Percentiles rank a stretch among this genome's conserved stretches.
Evolutionary conservation across 2,113 vertebrate species (phyloP).

Genomic region (Datnioides undecimradiatus): DNA sequence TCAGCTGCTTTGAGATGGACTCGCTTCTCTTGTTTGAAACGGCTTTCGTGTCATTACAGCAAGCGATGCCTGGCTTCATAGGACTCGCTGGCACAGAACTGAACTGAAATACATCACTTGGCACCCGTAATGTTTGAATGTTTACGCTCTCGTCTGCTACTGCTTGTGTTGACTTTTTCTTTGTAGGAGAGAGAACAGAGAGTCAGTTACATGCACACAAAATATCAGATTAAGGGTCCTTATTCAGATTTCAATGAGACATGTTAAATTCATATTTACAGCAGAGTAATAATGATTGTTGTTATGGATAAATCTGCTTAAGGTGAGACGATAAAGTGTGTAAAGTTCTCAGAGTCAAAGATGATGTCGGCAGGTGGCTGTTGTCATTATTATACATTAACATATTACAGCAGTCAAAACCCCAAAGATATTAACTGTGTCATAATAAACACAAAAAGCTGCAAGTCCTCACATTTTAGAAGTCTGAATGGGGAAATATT

Average conservation of each 20-base stretch:
- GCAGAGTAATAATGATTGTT: background rate
- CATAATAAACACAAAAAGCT: background rate
- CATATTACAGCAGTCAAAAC: too few species aligned
- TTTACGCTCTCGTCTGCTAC: slow-evolving; percentile 7
- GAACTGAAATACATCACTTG: slow-evolving; percentile 31
- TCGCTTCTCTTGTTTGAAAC: background rate
- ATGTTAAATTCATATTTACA: background rate
- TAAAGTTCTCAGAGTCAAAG: background rate
- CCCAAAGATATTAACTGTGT: background rate
- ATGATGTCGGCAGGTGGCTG: too few species aligned
- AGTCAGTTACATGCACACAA: background rate
- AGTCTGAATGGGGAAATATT: background rate
- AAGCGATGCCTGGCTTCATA: slow-evolving; percentile 3
- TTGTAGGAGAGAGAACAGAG: background rate
- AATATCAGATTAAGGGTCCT: background rate
- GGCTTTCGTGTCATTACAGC: background rate
- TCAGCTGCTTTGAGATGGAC: background rate
- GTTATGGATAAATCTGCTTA: background rate
- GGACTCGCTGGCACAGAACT: slow-evolving; percentile 10
- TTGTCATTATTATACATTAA: too few species aligned
- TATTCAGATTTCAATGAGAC: background rate
- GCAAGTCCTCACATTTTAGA: background rate
- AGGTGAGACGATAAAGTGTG: too few species aligned
- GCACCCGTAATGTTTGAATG: slow-evolving; percentile 15
- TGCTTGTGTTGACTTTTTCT: background rate